phyloP scores from a whole-genome alignment of 2,888 invertebrate species.

The Fragum sueziense region DNA sequence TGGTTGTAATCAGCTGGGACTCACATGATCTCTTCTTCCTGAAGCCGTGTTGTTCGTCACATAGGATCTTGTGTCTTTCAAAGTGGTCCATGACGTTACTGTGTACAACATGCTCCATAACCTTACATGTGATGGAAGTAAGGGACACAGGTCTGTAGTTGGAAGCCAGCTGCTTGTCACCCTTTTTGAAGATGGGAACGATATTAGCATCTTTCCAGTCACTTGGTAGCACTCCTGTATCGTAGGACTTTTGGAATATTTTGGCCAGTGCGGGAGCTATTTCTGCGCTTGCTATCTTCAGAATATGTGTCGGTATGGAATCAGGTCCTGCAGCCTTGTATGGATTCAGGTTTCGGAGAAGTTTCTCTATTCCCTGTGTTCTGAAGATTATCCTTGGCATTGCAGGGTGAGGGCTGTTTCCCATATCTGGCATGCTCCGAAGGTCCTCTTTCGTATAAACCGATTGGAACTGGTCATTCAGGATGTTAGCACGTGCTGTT shows the following conservation, averaged over 20 bases:
- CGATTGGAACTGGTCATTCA: slow-evolving; percentile 39
- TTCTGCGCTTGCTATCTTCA: no score
- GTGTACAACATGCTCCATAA: slow-evolving; percentile 36
- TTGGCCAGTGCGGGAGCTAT: no score
- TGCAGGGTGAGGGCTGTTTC: slow-evolving; percentile 4
- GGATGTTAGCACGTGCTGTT: slow-evolving; percentile 17
- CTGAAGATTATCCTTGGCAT: slow-evolving; percentile 28
- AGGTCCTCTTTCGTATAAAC: slow-evolving; percentile 30
- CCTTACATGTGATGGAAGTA: no score
- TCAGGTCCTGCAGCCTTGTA: slow-evolving; percentile 36
- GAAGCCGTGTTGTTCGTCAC: slow-evolving; percentile 35
- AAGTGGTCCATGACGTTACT: slow-evolving; percentile 40
- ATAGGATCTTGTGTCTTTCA: slow-evolving; percentile 22
- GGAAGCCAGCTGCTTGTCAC: no score
- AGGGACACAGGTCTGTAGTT: no score
- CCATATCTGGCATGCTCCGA: slow-evolving; percentile 9
- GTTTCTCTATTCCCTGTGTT: slow-evolving; percentile 24
- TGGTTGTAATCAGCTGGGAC: slow-evolving; percentile 24
- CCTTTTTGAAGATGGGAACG: no score
- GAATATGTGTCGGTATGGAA: slow-evolving; percentile 9
- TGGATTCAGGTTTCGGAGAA: slow-evolving; percentile 27
- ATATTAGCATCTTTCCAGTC: no score
- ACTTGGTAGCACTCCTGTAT: no score
- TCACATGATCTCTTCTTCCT: slow-evolving; percentile 8
- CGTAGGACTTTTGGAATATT: no score